These are phyloP conservation scores for Corvus cornix DNA, from an alignment of 2,113 vertebrate genomes.

Conservation along the genomic window DNA sequence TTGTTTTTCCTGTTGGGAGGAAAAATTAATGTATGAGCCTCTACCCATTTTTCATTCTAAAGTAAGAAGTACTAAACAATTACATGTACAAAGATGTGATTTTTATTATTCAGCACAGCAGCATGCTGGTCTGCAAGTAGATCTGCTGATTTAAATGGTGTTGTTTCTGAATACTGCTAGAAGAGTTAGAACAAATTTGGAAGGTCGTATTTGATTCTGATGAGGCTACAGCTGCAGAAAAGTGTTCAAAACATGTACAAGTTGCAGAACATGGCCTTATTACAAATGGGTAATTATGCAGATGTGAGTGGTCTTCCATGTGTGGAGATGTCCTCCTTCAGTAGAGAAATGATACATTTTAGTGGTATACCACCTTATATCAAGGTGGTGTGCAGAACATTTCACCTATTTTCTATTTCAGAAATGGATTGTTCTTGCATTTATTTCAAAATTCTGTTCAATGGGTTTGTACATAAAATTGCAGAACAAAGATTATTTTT, in stretches of 20 bases:
- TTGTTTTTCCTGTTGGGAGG: background rate
- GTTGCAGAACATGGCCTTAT: background rate
- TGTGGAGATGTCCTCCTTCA: background rate
- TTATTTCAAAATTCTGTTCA: background rate
- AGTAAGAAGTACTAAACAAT: background rate
- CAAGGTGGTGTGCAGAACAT: background rate
- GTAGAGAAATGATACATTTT: background rate
- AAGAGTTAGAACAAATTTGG: conserved; percentile 2
- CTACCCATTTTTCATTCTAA: background rate
- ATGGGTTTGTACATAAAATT: background rate
- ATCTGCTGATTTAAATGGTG: background rate
- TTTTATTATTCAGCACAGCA: background rate
- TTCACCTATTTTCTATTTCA: background rate
- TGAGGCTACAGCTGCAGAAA: background rate
- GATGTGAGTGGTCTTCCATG: background rate
- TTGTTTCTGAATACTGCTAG: background rate
- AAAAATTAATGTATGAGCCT: background rate
- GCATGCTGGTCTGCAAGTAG: background rate
- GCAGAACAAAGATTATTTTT: background rate
- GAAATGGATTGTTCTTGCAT: background rate
- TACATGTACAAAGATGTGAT: background rate
- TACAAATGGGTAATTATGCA: background rate
- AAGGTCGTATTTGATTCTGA: background rate
- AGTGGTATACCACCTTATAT: background rate
- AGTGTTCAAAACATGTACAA: background rate